A percentile compares a stretch with the other conserved stretches of the same genome.
Conservation (phyloP, 1,140 invertebrate species). For the Aphidius gifuensis region DNA sequence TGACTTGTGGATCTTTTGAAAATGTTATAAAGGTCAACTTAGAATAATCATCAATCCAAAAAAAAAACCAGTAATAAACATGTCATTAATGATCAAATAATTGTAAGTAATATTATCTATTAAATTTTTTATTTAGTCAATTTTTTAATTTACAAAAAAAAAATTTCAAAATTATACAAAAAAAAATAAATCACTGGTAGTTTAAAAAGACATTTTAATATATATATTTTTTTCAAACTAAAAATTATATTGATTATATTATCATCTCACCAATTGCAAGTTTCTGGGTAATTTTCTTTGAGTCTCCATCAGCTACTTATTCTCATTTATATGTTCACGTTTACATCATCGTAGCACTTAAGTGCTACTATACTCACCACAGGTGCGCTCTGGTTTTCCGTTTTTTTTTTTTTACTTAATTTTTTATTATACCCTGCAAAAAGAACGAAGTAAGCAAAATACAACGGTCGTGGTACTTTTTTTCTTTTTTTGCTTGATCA, state of each 20-base stretch:
- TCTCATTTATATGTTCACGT: constrained; percentile 49
- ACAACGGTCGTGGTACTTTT: not conserved
- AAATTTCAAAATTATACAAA: too few relatives aligned
- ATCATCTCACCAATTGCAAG: constrained; percentile 14
- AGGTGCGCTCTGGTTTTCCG: constrained; percentile 49
- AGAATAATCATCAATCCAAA: too few relatives aligned
- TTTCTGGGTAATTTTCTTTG: constrained; percentile 40
- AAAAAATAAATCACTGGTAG: too few relatives aligned
- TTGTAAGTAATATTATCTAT: too few relatives aligned
- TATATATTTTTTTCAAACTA: too few relatives aligned
- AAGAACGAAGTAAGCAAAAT: too few relatives aligned
- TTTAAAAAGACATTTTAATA: too few relatives aligned
- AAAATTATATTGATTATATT: constrained; percentile 13
- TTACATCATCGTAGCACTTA: constrained; percentile 52
- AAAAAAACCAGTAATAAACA: too few relatives aligned
- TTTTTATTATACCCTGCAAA: constrained; percentile 28
- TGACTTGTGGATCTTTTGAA: constrained; percentile 3
- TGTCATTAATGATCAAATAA: too few relatives aligned
- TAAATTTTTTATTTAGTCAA: too few relatives aligned
- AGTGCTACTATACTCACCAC: constrained; percentile 45
- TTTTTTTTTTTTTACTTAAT: constrained; percentile 12
- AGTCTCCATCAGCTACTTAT: constrained; percentile 39
- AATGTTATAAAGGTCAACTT: too few relatives aligned
- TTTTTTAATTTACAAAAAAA: too few relatives aligned
- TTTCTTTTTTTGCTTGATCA: not conserved